Base-by-base conservation (phyloP, 2,113 vertebrate genomes). In the Sitta europaea region DNA sequence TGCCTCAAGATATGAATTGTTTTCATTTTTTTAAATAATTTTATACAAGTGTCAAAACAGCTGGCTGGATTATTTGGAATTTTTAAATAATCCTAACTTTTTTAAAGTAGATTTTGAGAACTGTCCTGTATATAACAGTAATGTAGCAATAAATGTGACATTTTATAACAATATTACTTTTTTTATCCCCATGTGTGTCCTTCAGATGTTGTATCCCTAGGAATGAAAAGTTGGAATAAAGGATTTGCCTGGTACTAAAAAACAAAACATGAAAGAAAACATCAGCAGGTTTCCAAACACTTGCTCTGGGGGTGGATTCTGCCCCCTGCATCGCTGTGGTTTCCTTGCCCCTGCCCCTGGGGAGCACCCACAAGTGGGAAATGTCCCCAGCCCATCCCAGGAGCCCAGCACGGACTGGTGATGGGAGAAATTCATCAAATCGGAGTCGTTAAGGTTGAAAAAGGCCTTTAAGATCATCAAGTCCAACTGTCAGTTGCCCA, bases 111-210 rank as follows among this genome's bases (percentile, higher is more conserved):
- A 98, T 98, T 96, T 97, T 93, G 97, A 97, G 98, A 98, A 98
- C 98, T 98, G 98, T 98, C 98, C 97, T 99, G 99, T 99, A 99
- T 98, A 98, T 98, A 99, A 99, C 98, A 98, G 98, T 99, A 98
- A 98, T 99, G 98, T 99, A 99, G 99, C 99, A 99, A 99, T 99
- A 99, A 99, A 99, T 98, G 98, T 99, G 98, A 98, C 98, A 98
- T 99, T 99, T 99, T 98, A 98, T 98, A 99, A 98, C 98, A 98
- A 98, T 98, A 98, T 98, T 98, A 97, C 92, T 97, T 98, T 80
- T 98, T 62, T 79, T 97, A 78, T 6, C 97, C 97, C 97, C 97
- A 95, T 98, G 97, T 98, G 98, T 98, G 97, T 98, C 98, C 98
- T 98, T 98, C 98, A 96, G 98, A 97, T 98, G 97, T 98, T 98